Conservation (phyloP, 2,888 invertebrate species). For the Drosophila mayaguana region DNA sequence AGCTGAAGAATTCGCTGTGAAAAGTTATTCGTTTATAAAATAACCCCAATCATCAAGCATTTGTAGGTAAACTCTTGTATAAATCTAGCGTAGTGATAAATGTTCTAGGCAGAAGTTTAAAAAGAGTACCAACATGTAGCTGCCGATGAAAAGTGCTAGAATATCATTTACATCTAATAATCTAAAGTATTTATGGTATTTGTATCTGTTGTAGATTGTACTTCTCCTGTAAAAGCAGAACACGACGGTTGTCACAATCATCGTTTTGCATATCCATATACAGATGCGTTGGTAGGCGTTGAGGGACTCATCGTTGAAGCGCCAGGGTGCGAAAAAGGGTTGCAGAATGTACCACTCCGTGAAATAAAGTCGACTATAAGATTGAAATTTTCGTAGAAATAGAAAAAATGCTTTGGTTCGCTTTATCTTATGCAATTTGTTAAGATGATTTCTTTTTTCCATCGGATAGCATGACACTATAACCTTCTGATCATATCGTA, state of each 20-base stretch:
- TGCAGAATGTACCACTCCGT: slow-evolving; percentile 48
- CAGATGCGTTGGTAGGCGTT: slow-evolving; percentile 42
- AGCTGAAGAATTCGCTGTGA: no score
- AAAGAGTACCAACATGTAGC: neutral
- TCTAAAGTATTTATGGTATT: neutral
- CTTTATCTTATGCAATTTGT: neutral
- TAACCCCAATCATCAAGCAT: no score
- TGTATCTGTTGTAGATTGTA: slow-evolving; percentile 2
- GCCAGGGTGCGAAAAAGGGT: slow-evolving; percentile 44
- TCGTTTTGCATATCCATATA: slow-evolving; percentile 39
- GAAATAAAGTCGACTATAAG: slow-evolving; percentile 14
- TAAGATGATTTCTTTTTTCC: neutral
- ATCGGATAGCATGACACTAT: slow-evolving; percentile 20
- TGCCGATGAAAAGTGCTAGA: slow-evolving; percentile 2
- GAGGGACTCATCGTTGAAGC: slow-evolving; percentile 19
- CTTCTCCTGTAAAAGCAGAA: slow-evolving; percentile 16
- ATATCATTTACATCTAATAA: neutral
- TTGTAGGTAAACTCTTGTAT: neutral
- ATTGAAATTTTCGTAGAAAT: slow-evolving; percentile 1
- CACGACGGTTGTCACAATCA: slow-evolving; percentile 28
- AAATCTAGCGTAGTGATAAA: neutral
- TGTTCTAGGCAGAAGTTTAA: slow-evolving; percentile 9
- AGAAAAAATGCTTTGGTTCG: rapidly evolving
- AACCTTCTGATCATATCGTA: slow-evolving; percentile 21
- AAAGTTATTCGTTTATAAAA: no score